Base-by-base conservation (phyloP, 2,888 invertebrate species). In the Agrotis ipsilon region DNA sequence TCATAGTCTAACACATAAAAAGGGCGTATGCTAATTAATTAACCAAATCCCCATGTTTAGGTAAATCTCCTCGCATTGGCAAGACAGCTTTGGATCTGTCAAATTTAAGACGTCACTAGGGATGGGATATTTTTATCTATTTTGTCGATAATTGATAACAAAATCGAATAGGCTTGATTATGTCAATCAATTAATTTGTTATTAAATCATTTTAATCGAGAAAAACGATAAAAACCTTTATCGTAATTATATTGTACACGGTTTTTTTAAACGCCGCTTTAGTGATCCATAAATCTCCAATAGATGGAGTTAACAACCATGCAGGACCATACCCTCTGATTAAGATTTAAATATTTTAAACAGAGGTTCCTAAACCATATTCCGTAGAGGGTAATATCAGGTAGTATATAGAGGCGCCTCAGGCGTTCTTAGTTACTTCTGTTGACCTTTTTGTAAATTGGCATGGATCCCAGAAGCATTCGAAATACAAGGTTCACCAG, bases 51-150 rank as follows among this genome's bases (percentile, higher is more conserved):
- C 14, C 5, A n/a, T 3, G 13, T 32, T 59, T 0, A 27, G 72
- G 58, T 32, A 72, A 52, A 4, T 67, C 3, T 2, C 5, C 16
- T 24, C 4, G n/a, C 5, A 58, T 57, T 13, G 57, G 69, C 68
- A 72, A 68, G 16, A 52, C 21, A 18, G 27, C n/a, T 57, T 49
- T 21, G 16, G 6, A 48, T 11, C 21, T 76, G 76, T n/a, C 68
- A 68, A 46, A 58, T 18, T 5, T 13, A 72, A 48, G 54, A 55
- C 54, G 43, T 55, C 27, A 54, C 9, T 55, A 69, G 46, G 39
- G 18, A 39, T 55, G 32, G 0, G n/a, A 13, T 68, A 1, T n/a
- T 11, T 1, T 2, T 3, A 13, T 52, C 1, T n/a, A 11, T 3
- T 5, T 11, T 52, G 52, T 68, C 21, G 52, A 68, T 21, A 24